phyloP scores from a whole-genome alignment of 1,140 invertebrate genomes.

The Dreissena polymorpha region DNA sequence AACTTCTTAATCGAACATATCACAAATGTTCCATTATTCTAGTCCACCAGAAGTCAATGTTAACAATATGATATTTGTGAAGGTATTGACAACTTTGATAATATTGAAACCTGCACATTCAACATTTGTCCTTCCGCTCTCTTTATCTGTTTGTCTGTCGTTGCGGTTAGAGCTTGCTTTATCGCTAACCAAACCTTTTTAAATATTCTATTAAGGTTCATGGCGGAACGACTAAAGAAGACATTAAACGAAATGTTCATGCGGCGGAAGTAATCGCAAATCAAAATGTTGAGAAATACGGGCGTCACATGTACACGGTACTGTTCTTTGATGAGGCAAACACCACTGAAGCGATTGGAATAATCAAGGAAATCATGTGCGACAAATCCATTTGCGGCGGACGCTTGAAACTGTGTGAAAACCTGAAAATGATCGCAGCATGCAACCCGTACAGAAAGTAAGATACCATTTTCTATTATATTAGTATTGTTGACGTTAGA shows the following conservation, averaged over 20 bases:
- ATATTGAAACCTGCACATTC: neutral
- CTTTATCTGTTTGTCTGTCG: neutral
- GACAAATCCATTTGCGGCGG: constrained; percentile 68
- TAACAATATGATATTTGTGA: neutral
- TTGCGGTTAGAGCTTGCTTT: neutral
- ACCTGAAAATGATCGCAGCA: constrained; percentile 72
- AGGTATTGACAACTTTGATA: neutral
- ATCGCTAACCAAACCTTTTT: neutral
- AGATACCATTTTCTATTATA: neutral
- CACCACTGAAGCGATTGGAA: constrained; percentile 74
- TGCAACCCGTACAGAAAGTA: constrained; percentile 76
- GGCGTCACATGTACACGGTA: constrained; percentile 65
- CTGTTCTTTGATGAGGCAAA: constrained; percentile 78
- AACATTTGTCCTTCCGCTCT: neutral
- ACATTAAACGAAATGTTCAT: constrained; percentile 66
- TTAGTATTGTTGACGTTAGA: no score
- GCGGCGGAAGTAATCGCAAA: constrained; percentile 63
- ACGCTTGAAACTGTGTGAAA: constrained; percentile 51
- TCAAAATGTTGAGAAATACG: constrained; percentile 50
- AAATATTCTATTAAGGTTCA: constrained; percentile 65
- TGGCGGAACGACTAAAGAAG: constrained; percentile 71
- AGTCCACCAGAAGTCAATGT: neutral
- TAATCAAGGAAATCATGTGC: constrained; percentile 77
- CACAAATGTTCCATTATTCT: no score
- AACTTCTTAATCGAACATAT: no score